Percentiles rank a stretch among this genome's conserved stretches.
phyloP scores from a whole-genome alignment of 2,113 vertebrate species.

The Atlantisia rogersi region DNA sequence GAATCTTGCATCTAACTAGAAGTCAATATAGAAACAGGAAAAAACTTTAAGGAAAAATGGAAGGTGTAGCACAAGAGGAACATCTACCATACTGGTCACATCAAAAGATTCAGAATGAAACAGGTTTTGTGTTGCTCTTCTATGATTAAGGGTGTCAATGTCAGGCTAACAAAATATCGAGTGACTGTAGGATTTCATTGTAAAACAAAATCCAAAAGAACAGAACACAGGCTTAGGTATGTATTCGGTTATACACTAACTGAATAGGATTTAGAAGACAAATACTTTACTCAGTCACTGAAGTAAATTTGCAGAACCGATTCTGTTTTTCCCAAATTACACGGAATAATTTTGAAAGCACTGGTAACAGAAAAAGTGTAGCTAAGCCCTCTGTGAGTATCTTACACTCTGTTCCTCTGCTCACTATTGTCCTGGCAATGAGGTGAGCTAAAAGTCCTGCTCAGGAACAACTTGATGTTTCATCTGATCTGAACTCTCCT shows the following conservation, averaged over 20 bases:
- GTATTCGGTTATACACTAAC: background rate
- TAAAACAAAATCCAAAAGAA: background rate
- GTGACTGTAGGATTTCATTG: background rate
- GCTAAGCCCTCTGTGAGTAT: background rate
- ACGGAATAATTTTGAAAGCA: background rate
- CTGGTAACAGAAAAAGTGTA: background rate
- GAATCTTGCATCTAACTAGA: background rate
- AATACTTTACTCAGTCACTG: background rate
- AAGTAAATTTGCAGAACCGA: background rate
- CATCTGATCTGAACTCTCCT: background rate
- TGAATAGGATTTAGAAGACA: background rate
- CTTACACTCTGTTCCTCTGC: background rate
- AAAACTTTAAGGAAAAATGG: background rate
- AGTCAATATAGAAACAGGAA: background rate
- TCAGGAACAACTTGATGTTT: background rate
- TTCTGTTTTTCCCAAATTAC: background rate
- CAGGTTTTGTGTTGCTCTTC: background rate
- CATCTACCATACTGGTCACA: rapidly evolving
- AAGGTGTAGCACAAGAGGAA: background rate
- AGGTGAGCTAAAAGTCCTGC: background rate
- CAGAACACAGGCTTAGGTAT: background rate
- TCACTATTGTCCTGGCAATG: background rate
- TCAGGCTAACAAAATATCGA: background rate
- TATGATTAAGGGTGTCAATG: background rate
- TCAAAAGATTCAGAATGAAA: background rate